Percentiles rank a stretch among this genome's conserved stretches.
These are phyloP conservation scores for Drosophila orosa DNA, from an alignment of 1,140 invertebrate genomes.

Conservation along the genomic window DNA sequence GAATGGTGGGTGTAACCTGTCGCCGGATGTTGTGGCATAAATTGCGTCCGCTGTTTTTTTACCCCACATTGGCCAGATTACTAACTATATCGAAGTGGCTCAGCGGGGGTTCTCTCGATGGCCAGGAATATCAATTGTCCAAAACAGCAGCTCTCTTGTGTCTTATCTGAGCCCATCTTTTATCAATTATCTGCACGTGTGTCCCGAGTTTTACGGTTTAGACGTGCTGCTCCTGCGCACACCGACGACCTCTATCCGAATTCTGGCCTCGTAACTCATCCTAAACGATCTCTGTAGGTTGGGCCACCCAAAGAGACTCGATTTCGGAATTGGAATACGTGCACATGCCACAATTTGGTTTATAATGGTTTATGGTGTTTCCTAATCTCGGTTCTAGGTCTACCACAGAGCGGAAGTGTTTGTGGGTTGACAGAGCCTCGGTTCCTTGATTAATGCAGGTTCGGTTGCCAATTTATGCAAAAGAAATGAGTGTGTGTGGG, in stretches of 20 bases:
- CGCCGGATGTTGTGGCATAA: constrained; percentile 71
- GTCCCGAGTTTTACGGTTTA: constrained; percentile 41
- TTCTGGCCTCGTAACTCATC: constrained; percentile 71
- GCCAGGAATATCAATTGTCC: constrained; percentile 74
- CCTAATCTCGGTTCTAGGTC: constrained; percentile 16
- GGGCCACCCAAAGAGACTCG: constrained; percentile 41
- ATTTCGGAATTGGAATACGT: constrained; percentile 52
- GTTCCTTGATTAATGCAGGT: constrained; percentile 33
- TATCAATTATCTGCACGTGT: constrained; percentile 73
- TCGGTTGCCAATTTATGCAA: constrained; percentile 59
- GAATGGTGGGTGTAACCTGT: constrained; percentile 59
- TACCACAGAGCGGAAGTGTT: constrained; percentile 60
- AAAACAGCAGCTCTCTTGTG: constrained; percentile 42
- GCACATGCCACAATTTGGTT: constrained; percentile 72
- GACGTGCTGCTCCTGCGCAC: constrained; percentile 50
- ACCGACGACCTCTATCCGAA: constrained; percentile 24
- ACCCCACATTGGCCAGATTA: constrained; percentile 38
- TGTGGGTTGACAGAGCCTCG: constrained; percentile 11
- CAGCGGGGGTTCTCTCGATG: constrained; percentile 56
- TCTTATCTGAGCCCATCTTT: constrained; percentile 63
- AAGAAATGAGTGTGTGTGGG: constrained; percentile 17
- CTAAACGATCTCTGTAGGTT: constrained; percentile 59
- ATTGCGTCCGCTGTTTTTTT: constrained; percentile 75
- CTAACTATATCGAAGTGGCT: constrained; percentile 50
- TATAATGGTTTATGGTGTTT: constrained; percentile 54